Conservation (phyloP, 2,888 invertebrate genomes). For the Metellina segmentata region DNA sequence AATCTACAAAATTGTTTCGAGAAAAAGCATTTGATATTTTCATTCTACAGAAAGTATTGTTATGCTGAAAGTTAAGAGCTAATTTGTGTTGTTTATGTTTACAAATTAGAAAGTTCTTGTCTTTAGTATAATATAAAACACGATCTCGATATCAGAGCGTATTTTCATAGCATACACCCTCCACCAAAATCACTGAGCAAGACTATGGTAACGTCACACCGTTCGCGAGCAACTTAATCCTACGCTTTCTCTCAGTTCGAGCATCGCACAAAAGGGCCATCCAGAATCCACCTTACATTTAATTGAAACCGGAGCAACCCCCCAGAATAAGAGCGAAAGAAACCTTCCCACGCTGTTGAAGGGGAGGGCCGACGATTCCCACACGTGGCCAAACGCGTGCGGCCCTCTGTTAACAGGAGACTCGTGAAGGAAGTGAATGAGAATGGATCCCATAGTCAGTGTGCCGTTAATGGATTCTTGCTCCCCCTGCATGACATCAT, state of each 20-base stretch:
- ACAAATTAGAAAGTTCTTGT: too few relatives aligned
- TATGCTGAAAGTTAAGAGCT: too few relatives aligned
- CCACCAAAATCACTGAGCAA: too few relatives aligned
- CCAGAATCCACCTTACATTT: constrained; percentile 19
- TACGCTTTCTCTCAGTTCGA: neutral
- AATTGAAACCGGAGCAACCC: constrained; percentile 63
- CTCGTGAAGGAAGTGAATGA: constrained; percentile 28
- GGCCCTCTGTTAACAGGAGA: constrained; percentile 48
- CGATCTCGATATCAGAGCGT: too few relatives aligned
- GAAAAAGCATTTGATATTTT: too few relatives aligned
- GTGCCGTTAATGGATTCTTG: constrained; percentile 55
- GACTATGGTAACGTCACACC: too few relatives aligned
- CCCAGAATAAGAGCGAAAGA: constrained; percentile 2
- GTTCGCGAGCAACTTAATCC: too few relatives aligned
- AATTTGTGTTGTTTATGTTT: too few relatives aligned
- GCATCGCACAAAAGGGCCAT: neutral
- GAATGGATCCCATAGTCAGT: constrained; percentile 30
- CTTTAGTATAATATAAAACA: too few relatives aligned
- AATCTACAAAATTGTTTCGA: too few relatives aligned
- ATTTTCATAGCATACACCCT: too few relatives aligned
- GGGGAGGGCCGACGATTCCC: constrained; percentile 34
- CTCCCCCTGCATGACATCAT: constrained; percentile 58
- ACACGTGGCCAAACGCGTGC: constrained; percentile 53
- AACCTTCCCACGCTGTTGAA: constrained; percentile 62
- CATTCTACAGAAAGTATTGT: too few relatives aligned